phyloP scores from a whole-genome alignment of 2,113 vertebrate genomes.

The Psittacula cyanocephala region DNA sequence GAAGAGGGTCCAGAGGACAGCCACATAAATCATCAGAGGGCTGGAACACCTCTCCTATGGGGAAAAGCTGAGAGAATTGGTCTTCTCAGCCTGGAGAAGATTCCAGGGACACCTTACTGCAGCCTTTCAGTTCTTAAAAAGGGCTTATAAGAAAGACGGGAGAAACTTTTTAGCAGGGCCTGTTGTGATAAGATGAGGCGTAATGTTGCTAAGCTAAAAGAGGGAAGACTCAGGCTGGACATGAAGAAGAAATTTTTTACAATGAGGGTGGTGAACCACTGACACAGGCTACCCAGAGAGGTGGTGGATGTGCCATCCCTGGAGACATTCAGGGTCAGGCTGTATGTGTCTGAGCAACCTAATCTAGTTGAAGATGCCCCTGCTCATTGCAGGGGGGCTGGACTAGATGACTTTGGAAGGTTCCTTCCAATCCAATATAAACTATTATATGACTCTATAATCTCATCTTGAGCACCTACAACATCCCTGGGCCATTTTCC shows the following conservation, averaged over 20 bases:
- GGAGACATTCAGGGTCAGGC: background rate
- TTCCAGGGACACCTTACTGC: background rate
- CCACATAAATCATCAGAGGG: background rate
- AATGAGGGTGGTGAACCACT: background rate
- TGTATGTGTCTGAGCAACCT: background rate
- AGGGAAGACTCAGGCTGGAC: background rate
- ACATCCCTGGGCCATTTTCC: background rate
- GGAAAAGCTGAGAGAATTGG: background rate
- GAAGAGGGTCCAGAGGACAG: background rate
- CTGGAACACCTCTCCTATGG: background rate
- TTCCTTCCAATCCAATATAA: background rate
- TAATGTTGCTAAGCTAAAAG: background rate
- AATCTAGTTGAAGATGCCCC: background rate
- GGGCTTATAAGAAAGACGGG: background rate
- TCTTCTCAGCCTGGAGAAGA: background rate
- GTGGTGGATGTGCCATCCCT: background rate
- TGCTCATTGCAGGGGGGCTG: background rate
- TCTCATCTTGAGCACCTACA: background rate
- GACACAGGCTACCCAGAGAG: background rate
- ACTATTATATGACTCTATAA: background rate
- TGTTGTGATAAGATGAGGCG: background rate
- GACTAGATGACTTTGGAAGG: background rate
- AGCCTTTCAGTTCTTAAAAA: background rate
- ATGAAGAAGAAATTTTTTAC: background rate
- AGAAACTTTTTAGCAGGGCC: background rate